Conservation (phyloP, 2,113 vertebrate genomes). For the Elephantulus edwardii region DNA sequence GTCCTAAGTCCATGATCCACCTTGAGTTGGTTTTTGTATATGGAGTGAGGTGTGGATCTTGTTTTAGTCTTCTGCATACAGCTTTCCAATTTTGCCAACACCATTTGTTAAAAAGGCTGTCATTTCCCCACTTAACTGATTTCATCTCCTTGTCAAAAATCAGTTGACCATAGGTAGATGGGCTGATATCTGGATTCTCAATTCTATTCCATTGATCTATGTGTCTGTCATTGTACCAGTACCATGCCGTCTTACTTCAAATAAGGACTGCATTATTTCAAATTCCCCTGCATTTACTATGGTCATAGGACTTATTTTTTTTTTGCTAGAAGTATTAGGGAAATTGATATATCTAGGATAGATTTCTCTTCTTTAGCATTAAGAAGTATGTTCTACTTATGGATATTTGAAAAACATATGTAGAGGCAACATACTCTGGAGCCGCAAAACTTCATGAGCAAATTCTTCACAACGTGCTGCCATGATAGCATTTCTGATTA, state of each 20-base stretch:
- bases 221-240: too few species aligned
- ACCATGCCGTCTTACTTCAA: background rate
- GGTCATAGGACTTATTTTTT: background rate
- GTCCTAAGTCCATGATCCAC: too few species aligned
- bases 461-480: background rate
- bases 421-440: accelerated
- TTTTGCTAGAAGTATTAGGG: background rate
- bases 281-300: background rate
- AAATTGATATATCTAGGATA: background rate
- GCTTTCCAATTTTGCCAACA: too few species aligned
- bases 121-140: too few species aligned
- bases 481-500: background rate
- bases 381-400: background rate
- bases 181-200: too few species aligned
- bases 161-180: too few species aligned
- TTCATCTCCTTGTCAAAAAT: too few species aligned
- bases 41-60: too few species aligned
- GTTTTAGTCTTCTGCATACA: too few species aligned
- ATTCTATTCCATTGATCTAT: too few species aligned
- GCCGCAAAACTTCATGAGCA: background rate
- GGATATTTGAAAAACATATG: background rate
- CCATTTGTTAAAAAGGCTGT: too few species aligned
- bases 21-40: too few species aligned
- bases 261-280: background rate
- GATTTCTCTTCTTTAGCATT: background rate